phyloP scores from a whole-genome alignment of 2,888 invertebrate genomes.

The Cyclophora punctaria region DNA sequence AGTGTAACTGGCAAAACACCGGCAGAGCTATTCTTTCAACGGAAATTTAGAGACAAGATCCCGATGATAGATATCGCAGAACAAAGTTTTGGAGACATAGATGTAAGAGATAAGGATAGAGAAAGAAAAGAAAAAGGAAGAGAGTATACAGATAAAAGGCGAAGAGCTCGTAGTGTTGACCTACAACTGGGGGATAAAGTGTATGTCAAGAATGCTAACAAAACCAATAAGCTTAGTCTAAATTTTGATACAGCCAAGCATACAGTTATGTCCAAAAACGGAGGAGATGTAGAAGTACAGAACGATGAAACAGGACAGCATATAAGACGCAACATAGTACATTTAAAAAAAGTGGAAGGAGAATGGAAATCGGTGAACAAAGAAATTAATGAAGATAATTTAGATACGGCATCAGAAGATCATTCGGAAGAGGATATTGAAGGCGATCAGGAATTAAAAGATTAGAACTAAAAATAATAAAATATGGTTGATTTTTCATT shows the following conservation, averaged over 20 bases:
- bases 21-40: constrained; percentile 17
- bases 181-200: constrained; percentile 21
- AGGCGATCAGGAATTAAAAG: no score
- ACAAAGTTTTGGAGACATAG: constrained; percentile 5
- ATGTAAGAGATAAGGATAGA: constrained; percentile 18
- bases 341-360: constrained; percentile 20
- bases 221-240: constrained; percentile 12
- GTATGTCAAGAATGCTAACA: constrained; percentile 18
- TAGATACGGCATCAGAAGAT: no score
- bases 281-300: constrained; percentile 10
- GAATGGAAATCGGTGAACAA: no score
- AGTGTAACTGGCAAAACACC: constrained; percentile 20
- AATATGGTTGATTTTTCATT: no score
- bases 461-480: no score
- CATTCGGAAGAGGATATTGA: no score
- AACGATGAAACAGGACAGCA: constrained; percentile 19
- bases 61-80: constrained; percentile 9
- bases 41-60: constrained; percentile 19
- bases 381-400: no score
- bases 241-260: constrained; percentile 14
- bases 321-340: constrained; percentile 15
- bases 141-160: constrained; percentile 16
- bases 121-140: constrained; percentile 19
- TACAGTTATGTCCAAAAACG: constrained; percentile 2
- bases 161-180: constrained; percentile 8